Evolutionary conservation across 2,888 invertebrate genomes (phyloP).

Genomic region (Ophion obscuratus): DNA sequence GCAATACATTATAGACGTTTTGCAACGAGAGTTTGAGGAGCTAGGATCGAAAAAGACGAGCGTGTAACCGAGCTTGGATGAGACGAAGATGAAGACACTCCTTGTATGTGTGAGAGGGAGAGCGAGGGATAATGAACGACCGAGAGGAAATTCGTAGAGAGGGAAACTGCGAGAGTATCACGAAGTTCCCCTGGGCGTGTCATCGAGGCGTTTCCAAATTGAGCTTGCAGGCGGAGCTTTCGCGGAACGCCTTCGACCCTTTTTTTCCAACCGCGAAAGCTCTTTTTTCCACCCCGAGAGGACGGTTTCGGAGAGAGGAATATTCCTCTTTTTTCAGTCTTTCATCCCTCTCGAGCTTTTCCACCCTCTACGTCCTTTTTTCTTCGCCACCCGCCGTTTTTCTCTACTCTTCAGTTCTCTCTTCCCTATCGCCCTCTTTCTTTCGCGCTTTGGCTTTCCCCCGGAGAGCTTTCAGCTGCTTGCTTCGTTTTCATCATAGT

Average conservation of each 20-base stretch:
- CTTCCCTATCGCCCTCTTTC: background rate
- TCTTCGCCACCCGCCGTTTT: conserved; percentile 39
- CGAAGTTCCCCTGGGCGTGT: conserved; percentile 75
- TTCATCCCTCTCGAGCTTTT: conserved; percentile 52
- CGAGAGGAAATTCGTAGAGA: conserved; percentile 41
- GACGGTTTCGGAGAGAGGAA: conserved; percentile 28
- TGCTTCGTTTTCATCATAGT: background rate
- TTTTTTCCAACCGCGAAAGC: conserved; percentile 51
- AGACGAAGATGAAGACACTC: conserved; percentile 35
- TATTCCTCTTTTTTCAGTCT: conserved; percentile 44
- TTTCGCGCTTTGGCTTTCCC: background rate
- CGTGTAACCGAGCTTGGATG: conserved; percentile 36
- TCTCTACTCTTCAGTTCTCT: conserved; percentile 41
- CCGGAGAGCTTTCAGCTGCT: conserved; percentile 11
- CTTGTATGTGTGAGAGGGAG: conserved; percentile 23
- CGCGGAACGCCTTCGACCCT: conserved; percentile 77
- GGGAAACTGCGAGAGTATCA: conserved; percentile 40
- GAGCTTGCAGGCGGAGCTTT: conserved; percentile 82
- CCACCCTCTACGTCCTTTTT: conserved; percentile 42
- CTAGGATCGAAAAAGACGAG: conserved; percentile 34
- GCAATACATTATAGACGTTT: conserved; percentile 34
- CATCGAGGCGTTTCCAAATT: conserved; percentile 72
- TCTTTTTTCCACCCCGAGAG: conserved; percentile 30
- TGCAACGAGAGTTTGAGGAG: conserved; percentile 39
- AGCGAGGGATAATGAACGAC: conserved; percentile 38